Conservation (phyloP, 2,888 invertebrate genomes). For the Colostygia pectinataria region DNA sequence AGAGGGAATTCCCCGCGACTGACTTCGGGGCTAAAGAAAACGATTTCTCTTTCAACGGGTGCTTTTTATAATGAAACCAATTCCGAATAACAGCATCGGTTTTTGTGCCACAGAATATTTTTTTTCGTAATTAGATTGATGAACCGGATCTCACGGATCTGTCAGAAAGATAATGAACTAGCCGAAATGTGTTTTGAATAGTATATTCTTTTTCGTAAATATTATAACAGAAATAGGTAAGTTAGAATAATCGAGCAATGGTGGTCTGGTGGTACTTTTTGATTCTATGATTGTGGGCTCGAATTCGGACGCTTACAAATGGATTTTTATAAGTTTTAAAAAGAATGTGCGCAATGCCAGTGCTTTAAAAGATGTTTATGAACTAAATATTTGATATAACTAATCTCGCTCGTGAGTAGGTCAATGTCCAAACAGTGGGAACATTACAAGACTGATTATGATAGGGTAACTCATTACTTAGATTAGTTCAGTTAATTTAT, state of each 20-base stretch:
- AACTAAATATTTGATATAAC: no score
- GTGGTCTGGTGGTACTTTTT: no score
- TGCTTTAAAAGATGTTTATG: no score
- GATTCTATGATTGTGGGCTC: no score
- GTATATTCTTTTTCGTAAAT: neutral
- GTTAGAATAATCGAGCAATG: constrained; percentile 1
- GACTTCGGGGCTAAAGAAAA: constrained; percentile 20
- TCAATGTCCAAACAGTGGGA: no score
- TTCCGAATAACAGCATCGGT: constrained; percentile 31
- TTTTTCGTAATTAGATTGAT: constrained; percentile 75
- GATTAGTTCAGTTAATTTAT: no score
- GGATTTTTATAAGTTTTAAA: no score
- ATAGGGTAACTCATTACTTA: no score
- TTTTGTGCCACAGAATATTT: constrained; percentile 44
- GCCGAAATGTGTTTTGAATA: constrained; percentile 57
- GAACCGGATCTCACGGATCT: constrained; percentile 64
- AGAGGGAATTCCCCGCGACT: constrained; percentile 12
- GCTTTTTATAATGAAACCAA: constrained; percentile 28
- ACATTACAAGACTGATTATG: no score
- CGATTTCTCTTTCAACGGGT: constrained; percentile 11
- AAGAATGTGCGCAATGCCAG: no score
- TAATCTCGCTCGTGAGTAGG: no score
- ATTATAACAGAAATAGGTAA: neutral
- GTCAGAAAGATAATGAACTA: constrained; percentile 71
- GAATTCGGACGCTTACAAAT: no score